Conservation (phyloP, 2,888 invertebrate genomes). For the Thereva unica region DNA sequence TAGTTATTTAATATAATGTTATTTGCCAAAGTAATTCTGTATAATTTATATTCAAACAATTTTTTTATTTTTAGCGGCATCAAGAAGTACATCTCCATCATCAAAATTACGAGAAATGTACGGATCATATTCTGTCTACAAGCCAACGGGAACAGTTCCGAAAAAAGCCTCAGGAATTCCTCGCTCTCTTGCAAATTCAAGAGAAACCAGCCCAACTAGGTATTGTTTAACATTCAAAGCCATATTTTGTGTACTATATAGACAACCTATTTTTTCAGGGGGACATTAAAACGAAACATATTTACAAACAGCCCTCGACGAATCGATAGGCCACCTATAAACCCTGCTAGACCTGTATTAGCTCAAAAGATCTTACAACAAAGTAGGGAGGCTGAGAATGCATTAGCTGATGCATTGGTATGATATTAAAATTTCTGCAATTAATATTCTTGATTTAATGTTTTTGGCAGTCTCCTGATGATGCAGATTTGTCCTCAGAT, state of each 20-base stretch:
- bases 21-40: constrained; percentile 2
- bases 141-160: constrained; percentile 62
- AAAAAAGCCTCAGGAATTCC: constrained; percentile 73
- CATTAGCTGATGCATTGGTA: constrained; percentile 74
- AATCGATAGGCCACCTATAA: constrained; percentile 62
- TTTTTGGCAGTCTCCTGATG: constrained; percentile 61
- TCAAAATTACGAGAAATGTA: constrained; percentile 77
- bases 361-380: constrained; percentile 84
- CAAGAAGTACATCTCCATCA: constrained; percentile 91
- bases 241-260: constrained; percentile 13
- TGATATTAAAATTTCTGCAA: constrained; percentile 43
- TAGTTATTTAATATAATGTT: neutral
- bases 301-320: constrained; percentile 52
- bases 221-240: constrained; percentile 42
- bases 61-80: constrained; percentile 71
- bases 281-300: constrained; percentile 43
- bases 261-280: constrained; percentile 34
- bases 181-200: constrained; percentile 68
- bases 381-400: constrained; percentile 84
- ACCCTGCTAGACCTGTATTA: constrained; percentile 65
- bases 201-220: constrained; percentile 70
- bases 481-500: constrained; percentile 51
- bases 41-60: constrained; percentile 35
- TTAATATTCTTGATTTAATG: constrained; percentile 16
- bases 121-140: constrained; percentile 56